Conservation (phyloP, 1,140 invertebrate species). For the Temnothorax curvispinosus region DNA sequence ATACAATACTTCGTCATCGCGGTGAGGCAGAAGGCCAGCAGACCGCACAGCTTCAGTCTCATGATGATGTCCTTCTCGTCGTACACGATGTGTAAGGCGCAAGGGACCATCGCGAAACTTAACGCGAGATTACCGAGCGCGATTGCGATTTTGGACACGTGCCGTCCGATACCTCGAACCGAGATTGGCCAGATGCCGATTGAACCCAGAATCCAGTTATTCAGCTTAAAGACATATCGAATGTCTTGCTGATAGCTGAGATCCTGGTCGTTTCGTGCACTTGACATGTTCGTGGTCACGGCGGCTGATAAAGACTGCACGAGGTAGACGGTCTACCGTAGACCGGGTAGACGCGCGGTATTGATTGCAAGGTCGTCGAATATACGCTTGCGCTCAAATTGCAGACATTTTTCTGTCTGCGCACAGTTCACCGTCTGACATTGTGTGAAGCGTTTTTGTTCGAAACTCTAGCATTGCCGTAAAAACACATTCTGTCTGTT, state of each 20-base stretch:
- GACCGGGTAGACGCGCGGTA: background rate
- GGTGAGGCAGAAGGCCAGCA: conserved; percentile 28
- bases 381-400: background rate
- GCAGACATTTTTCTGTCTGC: background rate
- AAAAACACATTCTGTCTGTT: background rate
- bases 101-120: conserved; percentile 51
- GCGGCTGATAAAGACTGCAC: conserved; percentile 28
- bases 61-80: conserved; percentile 47
- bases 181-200: conserved; percentile 70
- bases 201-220: conserved; percentile 49
- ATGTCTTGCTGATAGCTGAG: conserved; percentile 29
- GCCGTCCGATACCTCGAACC: background rate
- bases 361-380: conserved; percentile 45
- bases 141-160: conserved; percentile 30
- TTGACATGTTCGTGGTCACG: background rate
- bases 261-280: background rate
- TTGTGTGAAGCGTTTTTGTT: background rate
- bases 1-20: conserved; percentile 58
- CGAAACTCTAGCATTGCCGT: background rate
- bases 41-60: conserved; percentile 52
- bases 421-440: too few species aligned
- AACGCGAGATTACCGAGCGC: conserved; percentile 34
- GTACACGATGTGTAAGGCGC: conserved; percentile 29
- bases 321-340: background rate
- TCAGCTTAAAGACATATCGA: conserved; percentile 29